phyloP scores from a whole-genome alignment of 37 sponge, comb jelly and placozoan genomes.

The Crambe crambe region DNA sequence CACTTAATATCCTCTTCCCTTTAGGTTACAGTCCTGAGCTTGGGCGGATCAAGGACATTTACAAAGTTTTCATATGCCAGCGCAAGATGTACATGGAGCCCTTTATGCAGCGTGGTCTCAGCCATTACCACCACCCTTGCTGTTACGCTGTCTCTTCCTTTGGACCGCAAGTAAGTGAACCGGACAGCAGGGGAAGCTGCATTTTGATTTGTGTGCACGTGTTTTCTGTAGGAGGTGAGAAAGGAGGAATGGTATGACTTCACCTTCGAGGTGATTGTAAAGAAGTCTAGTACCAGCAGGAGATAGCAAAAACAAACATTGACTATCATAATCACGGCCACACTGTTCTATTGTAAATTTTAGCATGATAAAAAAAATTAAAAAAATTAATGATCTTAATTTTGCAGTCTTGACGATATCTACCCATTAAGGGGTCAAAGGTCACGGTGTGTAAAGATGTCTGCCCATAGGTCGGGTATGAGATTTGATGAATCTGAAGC shows the following conservation, averaged over 20 bases:
- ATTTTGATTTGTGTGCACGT: background rate
- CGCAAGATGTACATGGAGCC: constrained; percentile 45
- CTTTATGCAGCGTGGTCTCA: constrained; percentile 26
- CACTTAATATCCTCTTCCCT: background rate
- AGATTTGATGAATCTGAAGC: background rate
- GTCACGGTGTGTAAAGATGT: background rate
- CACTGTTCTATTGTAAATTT: too few species aligned
- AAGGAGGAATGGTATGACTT: constrained; percentile 28
- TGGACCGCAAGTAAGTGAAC: background rate
- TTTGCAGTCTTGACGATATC: too few species aligned
- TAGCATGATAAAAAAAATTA: too few species aligned
- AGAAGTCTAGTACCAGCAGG: background rate
- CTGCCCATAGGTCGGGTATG: background rate
- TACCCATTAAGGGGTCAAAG: too few species aligned
- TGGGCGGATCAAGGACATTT: constrained; percentile 17
- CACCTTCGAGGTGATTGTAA: constrained; percentile 23
- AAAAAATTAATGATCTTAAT: too few species aligned
- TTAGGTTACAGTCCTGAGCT: constrained; percentile 23
- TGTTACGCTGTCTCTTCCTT: constrained; percentile 8
- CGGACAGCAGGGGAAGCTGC: background rate
- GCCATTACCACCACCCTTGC: constrained; percentile 9
- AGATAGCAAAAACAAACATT: too few species aligned
- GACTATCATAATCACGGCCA: too few species aligned
- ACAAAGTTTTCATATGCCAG: constrained; percentile 46
- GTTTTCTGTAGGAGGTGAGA: constrained; percentile 8